Base-by-base conservation (phyloP, 2,113 vertebrate species). In the Pyrgilauda ruficollis region DNA sequence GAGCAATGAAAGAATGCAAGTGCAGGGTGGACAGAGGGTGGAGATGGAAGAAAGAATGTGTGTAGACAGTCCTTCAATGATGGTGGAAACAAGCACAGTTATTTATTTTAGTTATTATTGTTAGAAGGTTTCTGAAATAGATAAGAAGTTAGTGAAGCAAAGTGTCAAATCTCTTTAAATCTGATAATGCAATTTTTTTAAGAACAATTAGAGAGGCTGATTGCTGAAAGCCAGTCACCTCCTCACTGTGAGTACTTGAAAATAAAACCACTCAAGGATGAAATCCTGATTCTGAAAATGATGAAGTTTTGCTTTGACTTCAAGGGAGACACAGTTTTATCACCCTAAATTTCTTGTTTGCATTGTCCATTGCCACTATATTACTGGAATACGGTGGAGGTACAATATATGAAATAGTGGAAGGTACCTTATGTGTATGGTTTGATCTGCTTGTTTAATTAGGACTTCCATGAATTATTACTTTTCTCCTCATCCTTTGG, bases 121-220 rank as follows among this genome's bases (percentile, higher is more conserved):
- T 74, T 63, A 46, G 11, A 30, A 66, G 4, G 5, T 59, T 96
- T 53, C 46, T 74, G 46, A 82, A 89, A 80, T 69, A 13, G 6
- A 0, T 64, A 37, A 59, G 43, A 87, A 82, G 21, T 18, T 17
- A n/a, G 10, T 67, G 53, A 44, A 90, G 27, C 62, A n/a, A 62
- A 35, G 13, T 64, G 8, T 70, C 72, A 91, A 86, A 70, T 16
- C 10, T 79, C 53, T 82, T 73, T 37, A 69, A 82, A 69, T 80
- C 15, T 5, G 3, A 27, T 66, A 39, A 58, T 58, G 12, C 0
- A 2, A 2, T 0, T 11, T 15, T 44, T 68, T 90, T 67, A 37
- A 84, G 35, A 90, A 12, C 15, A 69, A 46, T 58, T 58, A 47
- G 31, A 64, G 9, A 46, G 33, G 1, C 53, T 69, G 35, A 53